phyloP scores from a whole-genome alignment of 2,797 vertebrate genomes.

The Gymnodraco acuticeps region DNA sequence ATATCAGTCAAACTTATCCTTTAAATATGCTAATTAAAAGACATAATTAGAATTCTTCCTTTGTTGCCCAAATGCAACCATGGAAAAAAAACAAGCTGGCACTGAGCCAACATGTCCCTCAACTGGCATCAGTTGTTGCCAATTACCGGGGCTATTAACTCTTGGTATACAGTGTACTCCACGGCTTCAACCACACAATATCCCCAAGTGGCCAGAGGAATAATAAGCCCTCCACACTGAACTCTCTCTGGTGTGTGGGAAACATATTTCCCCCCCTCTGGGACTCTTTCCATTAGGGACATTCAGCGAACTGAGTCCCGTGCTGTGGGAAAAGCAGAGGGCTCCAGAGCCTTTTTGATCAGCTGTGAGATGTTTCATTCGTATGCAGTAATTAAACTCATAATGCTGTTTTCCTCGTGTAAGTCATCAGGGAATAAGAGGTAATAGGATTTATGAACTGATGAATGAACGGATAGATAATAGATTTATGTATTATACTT shows the following conservation, averaged over 20 bases:
- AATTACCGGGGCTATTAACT: conserved; percentile 38
- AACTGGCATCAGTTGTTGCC: conserved; percentile 36
- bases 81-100: conserved; percentile 18
- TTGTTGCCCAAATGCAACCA: neutral
- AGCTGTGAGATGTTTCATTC: conserved; percentile 72
- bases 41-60: neutral
- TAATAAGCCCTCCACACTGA: conserved; percentile 44
- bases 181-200: conserved; percentile 23
- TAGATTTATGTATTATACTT: neutral
- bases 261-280: conserved; percentile 48
- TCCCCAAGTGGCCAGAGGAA: conserved; percentile 40
- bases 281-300: conserved; percentile 36
- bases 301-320: conserved; percentile 32
- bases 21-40: neutral
- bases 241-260: conserved; percentile 38
- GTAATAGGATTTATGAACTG: conserved; percentile 21
- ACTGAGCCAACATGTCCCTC: conserved; percentile 23
- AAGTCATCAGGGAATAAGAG: conserved; percentile 36
- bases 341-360: conserved; percentile 56
- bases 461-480: conserved; percentile 27
- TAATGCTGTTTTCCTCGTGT: conserved; percentile 37
- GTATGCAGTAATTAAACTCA: conserved; percentile 65
- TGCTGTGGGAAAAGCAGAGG: conserved; percentile 59
- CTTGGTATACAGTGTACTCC: conserved; percentile 14
- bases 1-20: neutral